A percentile compares a stretch with the other conserved stretches of the same genome.
phyloP scores from a whole-genome alignment of 2,797 vertebrate genomes.

The Mus minutoides region DNA sequence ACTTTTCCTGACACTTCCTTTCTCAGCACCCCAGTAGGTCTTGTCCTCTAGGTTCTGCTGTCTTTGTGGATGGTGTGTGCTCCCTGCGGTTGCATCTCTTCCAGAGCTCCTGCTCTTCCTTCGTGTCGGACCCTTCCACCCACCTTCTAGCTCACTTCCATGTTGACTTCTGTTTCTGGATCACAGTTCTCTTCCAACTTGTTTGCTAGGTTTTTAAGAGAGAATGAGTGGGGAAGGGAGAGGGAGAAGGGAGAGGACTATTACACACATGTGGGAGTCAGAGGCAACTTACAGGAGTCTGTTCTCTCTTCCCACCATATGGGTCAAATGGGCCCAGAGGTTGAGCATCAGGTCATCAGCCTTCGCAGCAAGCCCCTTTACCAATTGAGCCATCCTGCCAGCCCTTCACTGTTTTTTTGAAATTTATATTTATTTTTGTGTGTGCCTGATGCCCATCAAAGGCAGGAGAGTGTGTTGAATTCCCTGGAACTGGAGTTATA shows the following conservation, averaged over 20 bases:
- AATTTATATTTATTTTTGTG: neutral
- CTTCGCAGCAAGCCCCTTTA: neutral
- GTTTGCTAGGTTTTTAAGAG: neutral
- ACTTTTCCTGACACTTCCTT: neutral
- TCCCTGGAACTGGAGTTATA: neutral
- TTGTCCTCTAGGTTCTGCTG: neutral
- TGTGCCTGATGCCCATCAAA: neutral
- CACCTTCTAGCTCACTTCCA: neutral
- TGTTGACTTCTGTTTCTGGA: neutral
- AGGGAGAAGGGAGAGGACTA: too few relatives aligned
- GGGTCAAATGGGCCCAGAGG: neutral
- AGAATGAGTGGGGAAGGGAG: neutral
- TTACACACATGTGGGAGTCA: neutral
- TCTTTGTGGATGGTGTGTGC: neutral
- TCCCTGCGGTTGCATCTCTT: neutral
- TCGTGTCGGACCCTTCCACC: too few relatives aligned
- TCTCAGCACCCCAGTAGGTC: neutral
- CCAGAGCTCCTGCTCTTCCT: neutral
- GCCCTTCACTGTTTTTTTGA: neutral
- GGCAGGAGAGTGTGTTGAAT: neutral
- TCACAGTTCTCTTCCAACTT: neutral
- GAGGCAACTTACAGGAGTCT: neutral
- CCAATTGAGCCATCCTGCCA: neutral
- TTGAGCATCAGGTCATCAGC: too few relatives aligned
- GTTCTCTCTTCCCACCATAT: neutral